Percentiles rank a stretch among this genome's conserved stretches.
Conservation (phyloP, 2,113 vertebrate species). For the Ceuthmochares aereus region DNA sequence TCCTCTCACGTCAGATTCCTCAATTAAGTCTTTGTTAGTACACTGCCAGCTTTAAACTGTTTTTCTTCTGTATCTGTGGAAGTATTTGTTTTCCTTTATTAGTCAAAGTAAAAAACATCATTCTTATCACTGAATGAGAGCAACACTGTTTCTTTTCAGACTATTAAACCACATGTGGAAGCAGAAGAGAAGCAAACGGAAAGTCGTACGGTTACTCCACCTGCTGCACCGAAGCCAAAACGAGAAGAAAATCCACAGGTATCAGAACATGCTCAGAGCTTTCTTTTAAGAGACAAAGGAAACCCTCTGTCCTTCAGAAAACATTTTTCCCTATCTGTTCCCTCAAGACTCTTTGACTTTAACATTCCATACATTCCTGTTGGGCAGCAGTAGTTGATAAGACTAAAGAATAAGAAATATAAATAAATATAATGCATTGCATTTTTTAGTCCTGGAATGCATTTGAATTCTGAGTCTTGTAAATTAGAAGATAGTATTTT, state of each 20-base stretch:
- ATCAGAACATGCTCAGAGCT: not conserved
- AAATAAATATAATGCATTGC: not conserved
- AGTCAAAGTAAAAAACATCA: not conserved
- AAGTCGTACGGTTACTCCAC: constrained; percentile 82
- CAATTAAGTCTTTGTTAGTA: constrained; percentile 11
- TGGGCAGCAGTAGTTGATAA: not conserved
- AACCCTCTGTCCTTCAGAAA: not conserved
- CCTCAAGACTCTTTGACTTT: not conserved
- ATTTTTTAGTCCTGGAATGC: constrained; percentile 3
- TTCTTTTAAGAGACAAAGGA: not conserved
- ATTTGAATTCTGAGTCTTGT: not conserved
- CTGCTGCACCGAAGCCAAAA: constrained; percentile 90
- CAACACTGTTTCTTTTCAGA: constrained; percentile 74
- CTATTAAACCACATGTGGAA: constrained; percentile 88
- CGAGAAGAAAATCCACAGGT: constrained; percentile 97
- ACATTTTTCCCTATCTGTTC: not conserved
- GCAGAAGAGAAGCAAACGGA: constrained; percentile 85
- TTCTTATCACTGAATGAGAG: not conserved
- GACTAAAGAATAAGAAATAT: not conserved
- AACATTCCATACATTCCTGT: not conserved
- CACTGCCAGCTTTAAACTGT: not conserved
- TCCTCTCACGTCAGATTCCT: not conserved
- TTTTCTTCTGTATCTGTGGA: not conserved
- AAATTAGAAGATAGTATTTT: not conserved
- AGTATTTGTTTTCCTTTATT: constrained; percentile 32